phyloP scores from a whole-genome alignment of 30 jellyfish, hydroid and myxozoan genomes.

The Sanderia malayensis region DNA sequence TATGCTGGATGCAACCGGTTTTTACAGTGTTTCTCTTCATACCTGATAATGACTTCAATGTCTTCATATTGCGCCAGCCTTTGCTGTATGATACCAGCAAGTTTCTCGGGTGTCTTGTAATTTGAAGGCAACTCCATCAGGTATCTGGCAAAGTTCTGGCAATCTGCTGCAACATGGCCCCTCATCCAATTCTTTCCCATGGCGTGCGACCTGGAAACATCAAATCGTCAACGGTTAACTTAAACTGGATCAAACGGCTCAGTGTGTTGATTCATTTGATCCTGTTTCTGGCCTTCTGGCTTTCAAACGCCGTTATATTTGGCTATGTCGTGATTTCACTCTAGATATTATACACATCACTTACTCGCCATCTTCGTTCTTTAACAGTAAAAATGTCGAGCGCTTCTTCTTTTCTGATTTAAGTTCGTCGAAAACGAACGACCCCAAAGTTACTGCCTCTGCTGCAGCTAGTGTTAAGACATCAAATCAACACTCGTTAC shows the following conservation, averaged over 20 bases:
- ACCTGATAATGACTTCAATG: constrained; percentile 74
- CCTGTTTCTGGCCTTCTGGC: no score
- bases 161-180: constrained; percentile 67
- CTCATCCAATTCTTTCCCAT: constrained; percentile 37
- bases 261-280: not conserved
- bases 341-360: not conserved
- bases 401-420: constrained; percentile 59
- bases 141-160: constrained; percentile 89
- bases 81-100: constrained; percentile 63
- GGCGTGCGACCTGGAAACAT: constrained; percentile 14
- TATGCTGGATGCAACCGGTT: not conserved
- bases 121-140: constrained; percentile 96
- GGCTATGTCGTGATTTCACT: not conserved
- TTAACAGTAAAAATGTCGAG: not conserved
- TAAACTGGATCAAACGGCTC: no score
- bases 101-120: constrained; percentile 66
- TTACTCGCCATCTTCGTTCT: not conserved
- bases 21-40: no score
- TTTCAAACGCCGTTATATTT: not conserved
- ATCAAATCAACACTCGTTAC: no score
- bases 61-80: constrained; percentile 50
- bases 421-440: constrained; percentile 43
- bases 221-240: not conserved
- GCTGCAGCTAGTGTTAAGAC: constrained; percentile 97
- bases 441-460: constrained; percentile 65